phyloP scores from a whole-genome alignment of 2,888 invertebrate genomes.

The Idaea dimidiata region DNA sequence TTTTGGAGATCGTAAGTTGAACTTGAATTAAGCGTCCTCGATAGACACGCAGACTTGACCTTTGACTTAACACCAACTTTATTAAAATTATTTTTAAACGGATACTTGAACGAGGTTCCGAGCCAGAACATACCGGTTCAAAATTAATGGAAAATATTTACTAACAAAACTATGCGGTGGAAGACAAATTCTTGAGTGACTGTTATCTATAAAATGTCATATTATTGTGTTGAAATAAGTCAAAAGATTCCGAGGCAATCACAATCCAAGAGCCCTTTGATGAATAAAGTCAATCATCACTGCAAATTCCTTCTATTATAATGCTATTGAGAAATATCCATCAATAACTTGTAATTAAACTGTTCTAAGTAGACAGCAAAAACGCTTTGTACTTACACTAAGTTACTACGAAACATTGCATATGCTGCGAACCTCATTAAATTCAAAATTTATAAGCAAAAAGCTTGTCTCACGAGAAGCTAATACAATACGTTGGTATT shows the following conservation, averaged over 20 bases:
- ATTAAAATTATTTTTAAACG: conserved; percentile 14
- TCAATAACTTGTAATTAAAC: background rate
- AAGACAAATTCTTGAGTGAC: background rate
- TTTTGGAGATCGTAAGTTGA: conserved; percentile 11
- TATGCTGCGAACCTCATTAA: conserved; percentile 14
- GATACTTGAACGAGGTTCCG: conserved; percentile 12
- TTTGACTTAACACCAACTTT: conserved; percentile 19
- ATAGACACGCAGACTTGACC: conserved; percentile 24
- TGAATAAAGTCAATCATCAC: background rate
- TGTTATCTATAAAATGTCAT: background rate
- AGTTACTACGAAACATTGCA: conserved; percentile 3
- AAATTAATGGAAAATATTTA: background rate
- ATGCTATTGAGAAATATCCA: background rate
- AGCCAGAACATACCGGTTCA: background rate
- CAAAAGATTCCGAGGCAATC: background rate
- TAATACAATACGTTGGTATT: conserved; percentile 11
- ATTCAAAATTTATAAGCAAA: conserved; percentile 22
- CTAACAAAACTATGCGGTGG: background rate
- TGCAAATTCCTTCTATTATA: background rate
- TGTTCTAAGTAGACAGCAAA: background rate
- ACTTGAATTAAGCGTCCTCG: conserved; percentile 28
- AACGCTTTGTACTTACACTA: conserved; percentile 13
- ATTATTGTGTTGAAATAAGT: background rate
- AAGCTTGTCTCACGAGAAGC: conserved; percentile 25
- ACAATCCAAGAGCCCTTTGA: background rate